Evolutionary conservation across 92 coral and sea anemone genomes (phyloP).

Genomic region (Pocillopora meandrina): DNA sequence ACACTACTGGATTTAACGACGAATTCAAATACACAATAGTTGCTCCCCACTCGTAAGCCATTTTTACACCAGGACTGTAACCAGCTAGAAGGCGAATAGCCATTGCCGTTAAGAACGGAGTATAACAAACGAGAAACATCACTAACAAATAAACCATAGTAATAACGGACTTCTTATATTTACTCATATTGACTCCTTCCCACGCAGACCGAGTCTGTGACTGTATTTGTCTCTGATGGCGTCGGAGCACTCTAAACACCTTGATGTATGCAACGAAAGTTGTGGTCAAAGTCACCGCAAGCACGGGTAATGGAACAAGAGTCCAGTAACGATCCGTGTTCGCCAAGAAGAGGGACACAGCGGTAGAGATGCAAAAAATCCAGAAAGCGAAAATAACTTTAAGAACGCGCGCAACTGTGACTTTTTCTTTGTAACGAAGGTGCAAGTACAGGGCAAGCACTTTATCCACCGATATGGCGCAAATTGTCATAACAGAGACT

Average conservation of each 20-base stretch:
- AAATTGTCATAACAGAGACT: conserved; percentile 46
- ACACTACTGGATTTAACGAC: conserved; percentile 29
- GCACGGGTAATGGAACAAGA: conserved; percentile 34
- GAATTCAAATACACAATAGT: conserved; percentile 41
- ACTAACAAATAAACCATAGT: conserved; percentile 32
- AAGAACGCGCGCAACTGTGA: conserved; percentile 35
- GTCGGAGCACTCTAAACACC: conserved; percentile 33
- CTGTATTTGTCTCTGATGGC: conserved; percentile 31
- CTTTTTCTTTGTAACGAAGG: conserved; percentile 31
- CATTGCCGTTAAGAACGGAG: conserved; percentile 41
- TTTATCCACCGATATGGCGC: conserved; percentile 48
- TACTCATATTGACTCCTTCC: conserved; percentile 24
- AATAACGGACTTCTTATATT: conserved; percentile 37
- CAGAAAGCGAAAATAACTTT: conserved; percentile 31
- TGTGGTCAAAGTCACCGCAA: conserved; percentile 13
- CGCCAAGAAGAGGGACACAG: conserved; percentile 23
- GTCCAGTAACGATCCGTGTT: conserved; percentile 50
- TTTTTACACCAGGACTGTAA: conserved; percentile 12
- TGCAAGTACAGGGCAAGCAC: conserved; percentile 38
- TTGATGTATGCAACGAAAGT: conserved; percentile 35
- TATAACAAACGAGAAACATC: conserved; percentile 39
- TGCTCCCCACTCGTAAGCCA: conserved; percentile 48
- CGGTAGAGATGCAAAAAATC: conserved; percentile 33
- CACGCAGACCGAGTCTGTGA: conserved; percentile 31
- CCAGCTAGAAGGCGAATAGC: conserved; percentile 15